Evolutionary conservation across 2,888 invertebrate species (phyloP).

Genomic region (Cephalotes varians): DNA sequence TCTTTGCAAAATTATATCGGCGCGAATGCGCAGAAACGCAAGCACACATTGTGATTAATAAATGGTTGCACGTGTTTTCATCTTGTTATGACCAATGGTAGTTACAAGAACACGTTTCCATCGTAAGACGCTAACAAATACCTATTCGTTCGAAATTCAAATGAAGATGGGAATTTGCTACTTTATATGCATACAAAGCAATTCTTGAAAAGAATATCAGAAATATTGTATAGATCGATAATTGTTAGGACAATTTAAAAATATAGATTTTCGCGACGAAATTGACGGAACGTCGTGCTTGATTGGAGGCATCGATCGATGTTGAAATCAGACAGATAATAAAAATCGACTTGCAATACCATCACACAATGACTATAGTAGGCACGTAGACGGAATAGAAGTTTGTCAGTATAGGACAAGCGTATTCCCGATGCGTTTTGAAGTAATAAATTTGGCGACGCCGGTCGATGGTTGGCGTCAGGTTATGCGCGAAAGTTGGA

Average conservation of each 20-base stretch:
- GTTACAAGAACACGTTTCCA: neutral
- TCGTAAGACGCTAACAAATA: neutral
- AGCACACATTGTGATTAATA: neutral
- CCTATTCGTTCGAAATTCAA: neutral
- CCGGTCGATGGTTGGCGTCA: slow-evolving; percentile 83
- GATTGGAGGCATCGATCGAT: slow-evolving; percentile 25
- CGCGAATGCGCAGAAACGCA: neutral
- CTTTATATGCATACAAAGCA: neutral
- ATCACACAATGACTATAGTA: slow-evolving; percentile 66
- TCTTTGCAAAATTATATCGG: neutral
- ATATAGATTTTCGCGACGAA: neutral
- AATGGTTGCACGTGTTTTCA: neutral
- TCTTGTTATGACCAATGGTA: neutral
- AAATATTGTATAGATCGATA: neutral
- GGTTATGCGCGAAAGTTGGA: slow-evolving; percentile 85
- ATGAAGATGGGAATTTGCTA: neutral
- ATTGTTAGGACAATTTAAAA: neutral
- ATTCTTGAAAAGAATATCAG: neutral
- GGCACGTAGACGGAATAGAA: slow-evolving; percentile 70
- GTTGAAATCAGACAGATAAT: slow-evolving; percentile 7
- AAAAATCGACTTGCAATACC: slow-evolving; percentile 53
- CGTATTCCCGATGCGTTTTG: slow-evolving; percentile 79
- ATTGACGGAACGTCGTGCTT: neutral
- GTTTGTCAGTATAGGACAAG: slow-evolving; percentile 79
- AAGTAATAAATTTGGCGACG: slow-evolving; percentile 83